These are phyloP conservation scores for Sturnira hondurensis DNA, from an alignment of 2,113 vertebrate genomes.

Conservation along the genomic window DNA sequence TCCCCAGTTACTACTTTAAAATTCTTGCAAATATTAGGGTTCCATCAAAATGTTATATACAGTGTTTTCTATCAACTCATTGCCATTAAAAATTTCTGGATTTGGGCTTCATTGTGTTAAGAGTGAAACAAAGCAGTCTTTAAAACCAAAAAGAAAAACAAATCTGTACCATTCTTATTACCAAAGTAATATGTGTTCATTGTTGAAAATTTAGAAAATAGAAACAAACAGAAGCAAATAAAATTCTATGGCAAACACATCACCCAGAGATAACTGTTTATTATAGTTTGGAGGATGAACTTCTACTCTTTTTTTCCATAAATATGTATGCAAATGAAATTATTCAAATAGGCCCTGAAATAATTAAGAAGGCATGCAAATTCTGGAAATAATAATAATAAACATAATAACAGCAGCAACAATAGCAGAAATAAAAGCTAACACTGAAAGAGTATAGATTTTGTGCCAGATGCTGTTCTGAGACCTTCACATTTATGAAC, in stretches of 20 bases:
- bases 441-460: background rate
- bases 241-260: background rate
- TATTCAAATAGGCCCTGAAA: background rate
- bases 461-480: background rate
- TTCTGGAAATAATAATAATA: constrained; percentile 32
- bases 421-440: background rate
- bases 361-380: background rate
- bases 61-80: background rate
- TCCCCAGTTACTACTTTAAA: background rate
- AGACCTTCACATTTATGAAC: background rate
- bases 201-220: constrained; percentile 26
- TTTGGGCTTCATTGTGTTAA: background rate
- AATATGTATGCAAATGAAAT: constrained; percentile 15
- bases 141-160: background rate
- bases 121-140: background rate
- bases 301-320: background rate
- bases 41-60: background rate
- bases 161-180: background rate
- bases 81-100: background rate
- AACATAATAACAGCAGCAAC: background rate
- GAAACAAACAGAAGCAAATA: background rate
- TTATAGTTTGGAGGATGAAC: background rate
- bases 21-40: background rate
- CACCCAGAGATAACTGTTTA: background rate
- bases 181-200: background rate